Evolutionary conservation across 2,888 invertebrate species (phyloP).

Genomic region (Rhogogaster chlorosoma): DNA sequence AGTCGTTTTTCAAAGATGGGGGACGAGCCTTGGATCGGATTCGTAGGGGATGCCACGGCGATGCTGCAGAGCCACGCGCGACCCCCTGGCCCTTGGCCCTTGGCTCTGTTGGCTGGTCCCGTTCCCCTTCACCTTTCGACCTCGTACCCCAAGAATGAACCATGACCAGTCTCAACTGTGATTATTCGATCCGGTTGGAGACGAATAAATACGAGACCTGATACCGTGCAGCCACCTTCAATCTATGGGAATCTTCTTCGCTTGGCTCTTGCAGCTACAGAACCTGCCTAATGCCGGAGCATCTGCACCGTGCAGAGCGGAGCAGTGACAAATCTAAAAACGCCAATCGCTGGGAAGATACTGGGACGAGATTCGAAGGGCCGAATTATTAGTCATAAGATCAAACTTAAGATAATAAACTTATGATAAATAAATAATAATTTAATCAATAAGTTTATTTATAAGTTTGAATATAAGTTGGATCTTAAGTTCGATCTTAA

Average conservation of each 20-base stretch:
- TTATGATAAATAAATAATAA: too few species aligned
- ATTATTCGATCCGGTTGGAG: conserved; percentile 67
- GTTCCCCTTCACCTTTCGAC: conserved; percentile 52
- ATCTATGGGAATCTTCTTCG: conserved; percentile 18
- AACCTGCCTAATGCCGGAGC: not conserved
- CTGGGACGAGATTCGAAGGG: not conserved
- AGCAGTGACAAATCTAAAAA: not conserved
- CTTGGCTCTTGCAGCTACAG: not conserved
- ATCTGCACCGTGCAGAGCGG: not conserved
- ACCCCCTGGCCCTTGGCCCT: conserved; percentile 42
- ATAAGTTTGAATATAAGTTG: too few species aligned
- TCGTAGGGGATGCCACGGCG: conserved; percentile 12
- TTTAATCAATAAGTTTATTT: too few species aligned
- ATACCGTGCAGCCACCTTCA: conserved; percentile 22
- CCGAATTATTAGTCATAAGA: too few species aligned
- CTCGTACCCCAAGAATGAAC: conserved; percentile 60
- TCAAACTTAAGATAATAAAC: too few species aligned
- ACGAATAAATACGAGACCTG: conserved; percentile 17
- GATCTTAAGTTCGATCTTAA: too few species aligned
- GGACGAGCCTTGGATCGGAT: not conserved
- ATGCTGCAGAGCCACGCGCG: conserved; percentile 40
- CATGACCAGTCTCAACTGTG: conserved; percentile 76
- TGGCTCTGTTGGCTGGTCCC: conserved; percentile 1
- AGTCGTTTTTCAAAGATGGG: conserved; percentile 1
- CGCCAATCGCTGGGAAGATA: not conserved